Evolutionary conservation across 2,113 vertebrate genomes (phyloP).

Genomic region (Jaculus jaculus): DNA sequence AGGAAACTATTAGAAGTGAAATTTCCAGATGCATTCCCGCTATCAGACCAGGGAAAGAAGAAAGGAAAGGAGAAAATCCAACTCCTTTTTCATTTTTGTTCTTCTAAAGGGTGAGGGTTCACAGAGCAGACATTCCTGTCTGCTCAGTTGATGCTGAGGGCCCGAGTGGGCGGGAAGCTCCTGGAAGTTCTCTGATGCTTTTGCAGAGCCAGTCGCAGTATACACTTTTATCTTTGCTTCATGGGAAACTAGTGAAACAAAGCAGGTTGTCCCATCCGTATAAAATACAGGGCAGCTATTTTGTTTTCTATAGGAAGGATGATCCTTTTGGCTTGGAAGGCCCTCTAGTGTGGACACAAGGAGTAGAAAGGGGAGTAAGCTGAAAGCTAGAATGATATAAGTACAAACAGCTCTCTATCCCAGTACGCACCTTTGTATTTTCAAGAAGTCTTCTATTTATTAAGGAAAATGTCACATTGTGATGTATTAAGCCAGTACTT

Average conservation of each 20-base stretch:
- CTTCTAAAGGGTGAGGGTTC: slow-evolving; percentile 70
- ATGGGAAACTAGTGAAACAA: slow-evolving; percentile 35
- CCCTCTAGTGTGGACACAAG: slow-evolving; percentile 77
- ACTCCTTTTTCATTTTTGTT: slow-evolving; percentile 58
- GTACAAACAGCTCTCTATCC: slow-evolving; percentile 83
- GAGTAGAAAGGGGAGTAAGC: slow-evolving; percentile 85
- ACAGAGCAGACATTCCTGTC: slow-evolving; percentile 78
- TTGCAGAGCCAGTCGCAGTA: slow-evolving; percentile 58
- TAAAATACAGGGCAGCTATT: slow-evolving; percentile 82
- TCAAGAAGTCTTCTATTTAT: slow-evolving; percentile 91
- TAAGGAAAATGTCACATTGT: slow-evolving; percentile 92
- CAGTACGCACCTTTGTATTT: slow-evolving; percentile 90
- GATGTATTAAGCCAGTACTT: slow-evolving; percentile 93
- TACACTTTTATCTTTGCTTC: slow-evolving; percentile 72
- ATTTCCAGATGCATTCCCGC: slow-evolving; percentile 86
- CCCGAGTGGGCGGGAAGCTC: slow-evolving; percentile 63
- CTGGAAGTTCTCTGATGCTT: slow-evolving; percentile 22
- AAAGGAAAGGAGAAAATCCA: slow-evolving; percentile 55
- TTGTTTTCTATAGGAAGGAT: slow-evolving; percentile 79
- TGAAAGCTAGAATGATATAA: slow-evolving; percentile 83
- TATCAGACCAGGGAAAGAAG: slow-evolving; percentile 76
- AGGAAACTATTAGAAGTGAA: slow-evolving; percentile 87
- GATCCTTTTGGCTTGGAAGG: slow-evolving; percentile 74
- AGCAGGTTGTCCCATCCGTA: slow-evolving; percentile 78
- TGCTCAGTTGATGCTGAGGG: slow-evolving; percentile 79